Conservation (phyloP, 2,797 vertebrate genomes). For the Helarctos malayanus region DNA sequence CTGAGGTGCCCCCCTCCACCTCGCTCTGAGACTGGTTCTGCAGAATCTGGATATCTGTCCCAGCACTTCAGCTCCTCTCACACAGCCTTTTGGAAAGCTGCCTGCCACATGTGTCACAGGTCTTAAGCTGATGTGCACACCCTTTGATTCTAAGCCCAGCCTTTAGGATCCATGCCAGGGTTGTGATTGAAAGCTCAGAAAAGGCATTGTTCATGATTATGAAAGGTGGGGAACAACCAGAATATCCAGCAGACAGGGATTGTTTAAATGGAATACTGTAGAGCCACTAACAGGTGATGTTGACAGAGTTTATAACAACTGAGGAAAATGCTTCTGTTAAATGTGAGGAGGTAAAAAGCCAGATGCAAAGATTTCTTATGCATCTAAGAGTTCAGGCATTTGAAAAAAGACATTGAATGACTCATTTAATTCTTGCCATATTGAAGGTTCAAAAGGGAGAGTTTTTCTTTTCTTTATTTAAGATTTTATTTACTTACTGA, state of each 20-base stretch:
- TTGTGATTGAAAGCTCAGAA: neutral
- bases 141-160: neutral
- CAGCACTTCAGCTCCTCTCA: neutral
- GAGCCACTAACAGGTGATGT: neutral
- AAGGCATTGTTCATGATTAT: neutral
- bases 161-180: neutral
- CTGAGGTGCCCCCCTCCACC: neutral
- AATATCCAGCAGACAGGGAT: accelerated
- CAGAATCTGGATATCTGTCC: neutral
- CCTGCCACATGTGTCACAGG: neutral
- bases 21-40: neutral
- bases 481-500: neutral
- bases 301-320: neutral
- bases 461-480: neutral
- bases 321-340: neutral
- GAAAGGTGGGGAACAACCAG: neutral
- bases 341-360: neutral
- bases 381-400: neutral
- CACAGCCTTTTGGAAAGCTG: neutral
- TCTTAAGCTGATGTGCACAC: neutral
- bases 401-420: neutral
- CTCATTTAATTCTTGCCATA: neutral
- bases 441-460: neutral
- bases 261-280: neutral
- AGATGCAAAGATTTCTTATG: neutral